These are phyloP conservation scores for Herpailurus yagouaroundi DNA, from an alignment of 2,113 vertebrate genomes.

Conservation along the genomic window DNA sequence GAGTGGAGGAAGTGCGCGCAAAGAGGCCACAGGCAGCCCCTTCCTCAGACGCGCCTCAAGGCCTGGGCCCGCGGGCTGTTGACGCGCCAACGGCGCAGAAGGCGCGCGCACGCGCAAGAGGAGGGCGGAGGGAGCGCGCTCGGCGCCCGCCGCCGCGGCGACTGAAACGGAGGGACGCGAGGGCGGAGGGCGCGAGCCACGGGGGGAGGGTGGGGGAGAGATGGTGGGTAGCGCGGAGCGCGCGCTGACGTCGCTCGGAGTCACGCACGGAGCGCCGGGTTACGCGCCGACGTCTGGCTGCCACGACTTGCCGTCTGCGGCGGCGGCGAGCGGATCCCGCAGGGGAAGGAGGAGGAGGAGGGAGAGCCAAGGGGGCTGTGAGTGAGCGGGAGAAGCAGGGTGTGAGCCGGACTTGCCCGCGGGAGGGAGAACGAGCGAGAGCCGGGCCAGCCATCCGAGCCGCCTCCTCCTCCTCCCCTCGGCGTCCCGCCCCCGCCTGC, in stretches of 20 bases:
- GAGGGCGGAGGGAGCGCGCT: constrained; percentile 41
- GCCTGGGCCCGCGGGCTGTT: constrained; percentile 61
- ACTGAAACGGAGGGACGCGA: constrained; percentile 59
- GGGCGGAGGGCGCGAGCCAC: constrained; percentile 69
- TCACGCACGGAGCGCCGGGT: constrained; percentile 83
- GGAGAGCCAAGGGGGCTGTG: constrained; percentile 73
- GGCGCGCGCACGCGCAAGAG: constrained; percentile 61
- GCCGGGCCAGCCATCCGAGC: constrained; percentile 69
- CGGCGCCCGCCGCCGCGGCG: constrained; percentile 50
- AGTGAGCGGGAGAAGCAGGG: constrained; percentile 75
- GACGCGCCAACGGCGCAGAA: constrained; percentile 38
- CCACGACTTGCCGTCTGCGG: constrained; percentile 82
- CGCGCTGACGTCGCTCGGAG: constrained; percentile 81
- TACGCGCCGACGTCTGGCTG: constrained; percentile 83
- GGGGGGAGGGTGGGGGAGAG: background rate
- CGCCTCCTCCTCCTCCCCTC: constrained; percentile 77
- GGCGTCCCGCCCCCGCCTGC: constrained; percentile 78
- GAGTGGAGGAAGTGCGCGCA: background rate
- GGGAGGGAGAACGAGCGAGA: constrained; percentile 69
- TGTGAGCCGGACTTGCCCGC: constrained; percentile 66
- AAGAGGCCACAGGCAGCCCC: background rate
- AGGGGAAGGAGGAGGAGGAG: constrained; percentile 79
- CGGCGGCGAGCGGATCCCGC: constrained; percentile 74
- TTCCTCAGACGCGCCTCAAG: background rate
- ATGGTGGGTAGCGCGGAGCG: constrained; percentile 59